These are phyloP conservation scores for Atlantisia rogersi DNA, from an alignment of 2,113 vertebrate species.

Conservation along the genomic window DNA sequence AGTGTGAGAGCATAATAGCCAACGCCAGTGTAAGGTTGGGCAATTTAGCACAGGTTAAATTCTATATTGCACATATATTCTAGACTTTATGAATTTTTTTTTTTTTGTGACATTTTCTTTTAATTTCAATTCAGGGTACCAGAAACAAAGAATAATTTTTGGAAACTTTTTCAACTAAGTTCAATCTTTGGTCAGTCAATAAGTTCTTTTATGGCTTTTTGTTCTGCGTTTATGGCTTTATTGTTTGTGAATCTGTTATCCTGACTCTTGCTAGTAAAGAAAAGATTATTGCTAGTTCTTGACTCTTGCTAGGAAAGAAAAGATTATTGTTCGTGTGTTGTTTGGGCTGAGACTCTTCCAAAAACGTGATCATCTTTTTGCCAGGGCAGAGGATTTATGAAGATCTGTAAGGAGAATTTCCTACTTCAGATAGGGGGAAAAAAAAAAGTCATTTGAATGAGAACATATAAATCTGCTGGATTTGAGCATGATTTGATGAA, in stretches of 20 bases:
- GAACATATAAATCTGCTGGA: not conserved
- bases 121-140: not conserved
- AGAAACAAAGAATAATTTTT: not conserved
- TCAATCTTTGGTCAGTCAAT: not conserved
- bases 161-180: not conserved
- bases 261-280: not conserved
- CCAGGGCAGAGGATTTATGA: not conserved
- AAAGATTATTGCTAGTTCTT: not conserved
- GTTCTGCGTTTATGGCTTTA: not conserved
- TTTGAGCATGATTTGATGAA: not conserved
- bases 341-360: not conserved
- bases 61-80: not conserved
- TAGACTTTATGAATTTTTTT: not conserved
- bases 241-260: not conserved
- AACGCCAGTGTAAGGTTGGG: not conserved
- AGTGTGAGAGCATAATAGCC: not conserved
- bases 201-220: not conserved
- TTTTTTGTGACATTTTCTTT: not conserved
- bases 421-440: not conserved
- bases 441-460: not conserved
- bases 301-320: not conserved
- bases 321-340: not conserved
- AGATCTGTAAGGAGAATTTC: not conserved
- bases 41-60: not conserved
- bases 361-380: not conserved